Conservation (phyloP, 2,888 invertebrate genomes). For the Hemistola chrysoprasaria region DNA sequence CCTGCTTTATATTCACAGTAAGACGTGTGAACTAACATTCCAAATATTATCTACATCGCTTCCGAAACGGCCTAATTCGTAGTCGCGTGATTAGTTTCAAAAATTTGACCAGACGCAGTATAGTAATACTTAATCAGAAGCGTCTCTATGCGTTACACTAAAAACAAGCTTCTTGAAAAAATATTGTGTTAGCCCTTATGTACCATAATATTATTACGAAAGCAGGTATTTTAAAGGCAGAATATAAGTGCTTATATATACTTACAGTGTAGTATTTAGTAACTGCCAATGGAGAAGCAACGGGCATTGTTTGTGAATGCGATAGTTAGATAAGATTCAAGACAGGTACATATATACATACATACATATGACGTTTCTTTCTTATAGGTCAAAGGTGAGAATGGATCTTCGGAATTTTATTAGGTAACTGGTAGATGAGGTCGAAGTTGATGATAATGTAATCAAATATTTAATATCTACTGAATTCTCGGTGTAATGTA, state of each 20-base stretch:
- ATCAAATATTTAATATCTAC: constrained; percentile 1
- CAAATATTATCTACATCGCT: constrained; percentile 48
- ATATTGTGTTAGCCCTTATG: too few relatives aligned
- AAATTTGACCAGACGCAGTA: constrained; percentile 24
- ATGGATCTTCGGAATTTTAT: constrained; percentile 41
- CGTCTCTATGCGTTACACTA: too few relatives aligned
- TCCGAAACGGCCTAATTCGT: constrained; percentile 22
- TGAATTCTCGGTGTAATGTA: constrained; percentile 11
- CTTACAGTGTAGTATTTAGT: too few relatives aligned
- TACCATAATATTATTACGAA: too few relatives aligned
- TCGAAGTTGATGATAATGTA: constrained; percentile 21
- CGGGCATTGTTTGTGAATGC: constrained; percentile 20
- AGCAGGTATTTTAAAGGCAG: too few relatives aligned
- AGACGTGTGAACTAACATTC: constrained; percentile 46
- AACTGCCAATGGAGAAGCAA: neutral
- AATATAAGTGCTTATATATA: too few relatives aligned
- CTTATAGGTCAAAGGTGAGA: constrained; percentile 54
- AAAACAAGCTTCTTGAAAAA: too few relatives aligned
- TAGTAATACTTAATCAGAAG: too few relatives aligned
- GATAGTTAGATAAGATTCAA: constrained; percentile 12
- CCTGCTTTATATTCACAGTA: constrained; percentile 59
- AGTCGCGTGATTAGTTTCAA: constrained; percentile 12
- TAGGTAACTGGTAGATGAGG: constrained; percentile 37
- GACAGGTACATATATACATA: constrained; percentile 25
- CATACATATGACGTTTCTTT: constrained; percentile 36